Conservation (phyloP, 2,888 invertebrate species). For the Orchesellides sinensis region DNA sequence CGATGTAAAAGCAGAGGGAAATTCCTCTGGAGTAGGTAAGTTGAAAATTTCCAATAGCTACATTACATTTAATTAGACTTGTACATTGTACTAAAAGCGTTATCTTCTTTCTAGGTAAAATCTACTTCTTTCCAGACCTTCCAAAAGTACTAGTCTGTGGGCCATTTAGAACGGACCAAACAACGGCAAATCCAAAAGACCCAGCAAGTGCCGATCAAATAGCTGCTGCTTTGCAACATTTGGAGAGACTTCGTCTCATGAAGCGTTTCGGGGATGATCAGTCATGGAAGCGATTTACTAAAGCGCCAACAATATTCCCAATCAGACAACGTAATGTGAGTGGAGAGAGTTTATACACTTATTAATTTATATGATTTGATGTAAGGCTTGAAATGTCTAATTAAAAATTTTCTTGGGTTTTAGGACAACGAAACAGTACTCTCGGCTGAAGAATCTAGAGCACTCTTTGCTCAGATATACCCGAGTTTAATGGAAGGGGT, state of each 20-base stretch:
- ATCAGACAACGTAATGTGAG: constrained; percentile 52
- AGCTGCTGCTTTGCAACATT: constrained; percentile 21
- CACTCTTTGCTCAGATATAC: constrained; percentile 40
- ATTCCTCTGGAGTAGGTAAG: constrained; percentile 38
- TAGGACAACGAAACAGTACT: constrained; percentile 45
- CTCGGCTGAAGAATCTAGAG: constrained; percentile 29
- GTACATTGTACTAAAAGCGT: neutral
- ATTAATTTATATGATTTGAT: too few species aligned
- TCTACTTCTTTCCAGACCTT: constrained; percentile 62
- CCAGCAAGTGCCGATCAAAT: constrained; percentile 29
- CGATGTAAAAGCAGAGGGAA: constrained; percentile 31
- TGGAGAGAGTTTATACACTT: too few species aligned
- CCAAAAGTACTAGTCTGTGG: constrained; percentile 65
- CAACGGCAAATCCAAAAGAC: constrained; percentile 12
- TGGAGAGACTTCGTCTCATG: constrained; percentile 32
- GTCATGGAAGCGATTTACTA: constrained; percentile 50
- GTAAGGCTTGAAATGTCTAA: neutral
- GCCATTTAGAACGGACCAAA: constrained; percentile 57
- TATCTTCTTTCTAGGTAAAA: constrained; percentile 30
- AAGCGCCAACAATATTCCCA: constrained; percentile 35
- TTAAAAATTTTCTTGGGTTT: neutral
- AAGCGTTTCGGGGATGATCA: constrained; percentile 48
- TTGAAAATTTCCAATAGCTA: neutral
- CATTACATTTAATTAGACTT: neutral
- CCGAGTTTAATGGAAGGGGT: constrained; percentile 31